These are phyloP conservation scores for Heliconius congener DNA, from an alignment of 1,140 invertebrate genomes.

Conservation along the genomic window DNA sequence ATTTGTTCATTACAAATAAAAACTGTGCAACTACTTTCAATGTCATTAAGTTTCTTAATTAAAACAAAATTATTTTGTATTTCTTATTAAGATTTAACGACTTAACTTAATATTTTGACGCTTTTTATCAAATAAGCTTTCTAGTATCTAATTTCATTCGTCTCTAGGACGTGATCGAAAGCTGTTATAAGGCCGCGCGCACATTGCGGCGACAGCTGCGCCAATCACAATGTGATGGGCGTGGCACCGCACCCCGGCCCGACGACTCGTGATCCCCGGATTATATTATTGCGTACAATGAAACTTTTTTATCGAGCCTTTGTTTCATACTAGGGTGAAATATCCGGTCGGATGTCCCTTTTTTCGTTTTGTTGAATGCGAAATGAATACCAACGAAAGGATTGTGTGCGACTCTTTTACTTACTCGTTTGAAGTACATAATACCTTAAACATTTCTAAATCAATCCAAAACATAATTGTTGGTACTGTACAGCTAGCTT, in stretches of 20 bases:
- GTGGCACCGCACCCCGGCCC: slow-evolving; percentile 55
- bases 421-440: background rate
- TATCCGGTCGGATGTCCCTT: slow-evolving; percentile 78
- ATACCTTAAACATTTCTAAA: background rate
- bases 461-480: too few relatives aligned
- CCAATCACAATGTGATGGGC: slow-evolving; percentile 78
- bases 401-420: slow-evolving; percentile 37
- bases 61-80: too few relatives aligned
- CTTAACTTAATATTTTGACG: too few relatives aligned
- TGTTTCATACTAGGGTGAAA: slow-evolving; percentile 76
- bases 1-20: too few relatives aligned
- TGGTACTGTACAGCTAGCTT: too few relatives aligned
- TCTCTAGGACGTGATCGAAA: slow-evolving; percentile 26
- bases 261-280: slow-evolving; percentile 61
- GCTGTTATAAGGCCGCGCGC: slow-evolving; percentile 55
- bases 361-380: slow-evolving; percentile 69
- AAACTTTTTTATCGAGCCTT: slow-evolving; percentile 74
- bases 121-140: background rate
- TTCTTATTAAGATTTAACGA: background rate
- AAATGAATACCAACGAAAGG: slow-evolving; percentile 69
- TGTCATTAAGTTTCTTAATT: too few relatives aligned
- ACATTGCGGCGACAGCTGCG: slow-evolving; percentile 72
- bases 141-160: background rate
- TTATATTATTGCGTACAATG: slow-evolving; percentile 78
- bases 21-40: too few relatives aligned